These are phyloP conservation scores for Hartigia nigra DNA, from an alignment of 2,888 invertebrate genomes.

Conservation along the genomic window DNA sequence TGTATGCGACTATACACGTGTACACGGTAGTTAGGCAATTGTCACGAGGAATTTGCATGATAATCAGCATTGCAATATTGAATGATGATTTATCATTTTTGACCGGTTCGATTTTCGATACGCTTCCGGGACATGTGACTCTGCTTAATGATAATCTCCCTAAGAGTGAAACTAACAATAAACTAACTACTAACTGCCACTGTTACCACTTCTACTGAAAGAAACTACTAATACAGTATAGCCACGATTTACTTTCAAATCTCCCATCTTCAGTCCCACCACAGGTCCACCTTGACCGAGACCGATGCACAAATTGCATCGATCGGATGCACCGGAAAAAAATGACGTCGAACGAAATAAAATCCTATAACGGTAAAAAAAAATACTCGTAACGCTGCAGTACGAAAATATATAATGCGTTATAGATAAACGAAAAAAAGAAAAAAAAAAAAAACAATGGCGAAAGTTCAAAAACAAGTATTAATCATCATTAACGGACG, in stretches of 20 bases:
- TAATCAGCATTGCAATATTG: background rate
- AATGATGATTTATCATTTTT: background rate
- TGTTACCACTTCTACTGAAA: background rate
- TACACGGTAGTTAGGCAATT: background rate
- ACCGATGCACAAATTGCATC: background rate
- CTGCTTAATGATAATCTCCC: too few species aligned
- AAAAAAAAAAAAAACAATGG: background rate
- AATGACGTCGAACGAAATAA: background rate
- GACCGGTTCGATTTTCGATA: background rate
- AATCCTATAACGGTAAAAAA: background rate
- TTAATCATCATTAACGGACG: slow-evolving; percentile 60
- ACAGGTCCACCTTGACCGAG: background rate
- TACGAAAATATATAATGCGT: background rate
- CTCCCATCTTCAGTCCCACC: background rate
- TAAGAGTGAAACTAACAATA: background rate
- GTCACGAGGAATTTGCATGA: background rate
- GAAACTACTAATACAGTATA: background rate
- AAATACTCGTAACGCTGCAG: background rate
- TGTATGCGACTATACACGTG: background rate
- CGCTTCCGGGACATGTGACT: background rate
- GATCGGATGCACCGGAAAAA: background rate
- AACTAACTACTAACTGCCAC: background rate
- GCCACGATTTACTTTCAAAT: background rate
- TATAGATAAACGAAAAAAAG: background rate
- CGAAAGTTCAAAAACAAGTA: slow-evolving; percentile 29